phyloP scores from a whole-genome alignment of 1,140 invertebrate species.

The Sminthurinus signatus region DNA sequence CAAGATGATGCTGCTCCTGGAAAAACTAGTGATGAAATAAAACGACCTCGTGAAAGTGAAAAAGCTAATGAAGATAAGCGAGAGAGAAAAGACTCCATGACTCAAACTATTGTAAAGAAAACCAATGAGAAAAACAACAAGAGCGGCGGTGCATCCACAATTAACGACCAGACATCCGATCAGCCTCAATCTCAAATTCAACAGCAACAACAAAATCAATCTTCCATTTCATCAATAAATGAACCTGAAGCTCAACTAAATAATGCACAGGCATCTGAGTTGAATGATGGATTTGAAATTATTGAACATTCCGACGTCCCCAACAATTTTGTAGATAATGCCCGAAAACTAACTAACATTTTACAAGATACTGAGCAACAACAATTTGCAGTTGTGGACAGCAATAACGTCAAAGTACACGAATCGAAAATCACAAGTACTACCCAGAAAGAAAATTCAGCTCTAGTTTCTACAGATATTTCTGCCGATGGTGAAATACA shows the following conservation, averaged over 20 bases:
- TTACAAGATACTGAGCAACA: not conserved
- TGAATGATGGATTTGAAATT: slow-evolving; percentile 5
- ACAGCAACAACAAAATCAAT: not conserved
- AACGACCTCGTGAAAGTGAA: not conserved
- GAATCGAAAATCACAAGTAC: no score
- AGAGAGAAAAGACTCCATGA: slow-evolving; percentile 8
- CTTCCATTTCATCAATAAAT: no score
- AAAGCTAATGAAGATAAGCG: not conserved
- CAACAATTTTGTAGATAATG: no score
- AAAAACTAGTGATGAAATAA: not conserved
- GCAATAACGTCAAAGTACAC: not conserved
- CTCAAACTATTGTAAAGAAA: not conserved
- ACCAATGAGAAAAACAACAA: not conserved
- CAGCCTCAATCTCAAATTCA: no score
- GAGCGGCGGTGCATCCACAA: no score
- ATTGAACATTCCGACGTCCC: not conserved
- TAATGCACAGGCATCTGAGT: no score
- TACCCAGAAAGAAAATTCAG: no score
- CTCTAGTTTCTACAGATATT: no score
- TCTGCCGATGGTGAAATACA: no score
- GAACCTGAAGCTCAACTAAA: no score
- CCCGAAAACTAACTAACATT: not conserved
- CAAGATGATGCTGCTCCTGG: not conserved
- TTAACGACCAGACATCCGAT: no score
- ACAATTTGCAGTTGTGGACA: not conserved